Conservation (phyloP, 2,113 vertebrate genomes). For the Peromyscus maniculatus region DNA sequence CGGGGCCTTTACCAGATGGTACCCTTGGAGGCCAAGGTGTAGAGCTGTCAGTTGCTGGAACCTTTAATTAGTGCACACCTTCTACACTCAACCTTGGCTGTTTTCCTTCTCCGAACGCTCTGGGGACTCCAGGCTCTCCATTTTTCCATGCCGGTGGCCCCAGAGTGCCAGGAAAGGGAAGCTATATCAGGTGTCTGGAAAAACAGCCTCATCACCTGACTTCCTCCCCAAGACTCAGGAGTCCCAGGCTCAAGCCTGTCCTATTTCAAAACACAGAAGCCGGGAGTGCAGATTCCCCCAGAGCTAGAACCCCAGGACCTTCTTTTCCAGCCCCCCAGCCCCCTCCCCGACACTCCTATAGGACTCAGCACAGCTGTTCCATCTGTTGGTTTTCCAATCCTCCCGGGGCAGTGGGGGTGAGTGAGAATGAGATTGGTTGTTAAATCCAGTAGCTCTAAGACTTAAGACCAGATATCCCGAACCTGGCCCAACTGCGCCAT, state of each 20-base stretch:
- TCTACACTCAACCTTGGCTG: conserved; percentile 58
- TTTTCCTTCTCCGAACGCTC: conserved; percentile 68
- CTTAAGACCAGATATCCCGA: conserved; percentile 70
- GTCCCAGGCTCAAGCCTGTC: neutral
- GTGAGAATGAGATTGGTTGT: conserved; percentile 27
- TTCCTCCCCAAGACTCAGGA: conserved; percentile 52
- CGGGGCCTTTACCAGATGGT: conserved; percentile 65
- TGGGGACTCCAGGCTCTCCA: conserved; percentile 61
- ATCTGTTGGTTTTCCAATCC: conserved; percentile 73
- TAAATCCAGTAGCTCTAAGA: conserved; percentile 72
- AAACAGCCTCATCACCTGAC: conserved; percentile 69
- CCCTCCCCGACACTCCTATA: neutral
- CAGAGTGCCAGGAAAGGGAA: conserved; percentile 72
- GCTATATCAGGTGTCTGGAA: conserved; percentile 59
- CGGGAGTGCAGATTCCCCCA: neutral
- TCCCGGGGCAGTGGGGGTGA: conserved; percentile 27
- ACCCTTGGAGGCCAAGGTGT: neutral
- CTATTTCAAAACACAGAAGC: neutral
- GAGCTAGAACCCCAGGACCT: neutral
- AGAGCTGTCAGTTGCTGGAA: conserved; percentile 55
- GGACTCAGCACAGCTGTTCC: conserved; percentile 68
- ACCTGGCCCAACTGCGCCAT: neutral
- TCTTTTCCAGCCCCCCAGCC: neutral
- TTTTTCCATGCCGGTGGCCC: conserved; percentile 63
- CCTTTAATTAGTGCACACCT: conserved; percentile 74